phyloP scores from a whole-genome alignment of 2,113 vertebrate genomes.

The Echinops telfairi region DNA sequence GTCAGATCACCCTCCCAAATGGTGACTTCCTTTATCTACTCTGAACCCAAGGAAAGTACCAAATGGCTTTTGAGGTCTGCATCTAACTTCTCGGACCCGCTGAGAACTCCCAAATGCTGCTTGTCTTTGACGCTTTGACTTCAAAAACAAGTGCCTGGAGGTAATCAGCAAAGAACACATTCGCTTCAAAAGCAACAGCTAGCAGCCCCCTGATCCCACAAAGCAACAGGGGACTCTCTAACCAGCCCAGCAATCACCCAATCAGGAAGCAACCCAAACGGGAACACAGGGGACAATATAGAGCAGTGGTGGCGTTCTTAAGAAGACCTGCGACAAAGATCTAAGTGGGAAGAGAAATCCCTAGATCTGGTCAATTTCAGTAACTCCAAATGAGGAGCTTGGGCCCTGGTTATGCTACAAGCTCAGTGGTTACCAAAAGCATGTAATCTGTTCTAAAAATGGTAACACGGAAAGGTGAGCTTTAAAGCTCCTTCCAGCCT shows the following conservation, averaged over 20 bases:
- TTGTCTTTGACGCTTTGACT: constrained; percentile 78
- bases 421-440: neutral
- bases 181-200: constrained; percentile 63
- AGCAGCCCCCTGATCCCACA: constrained; percentile 14
- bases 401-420: neutral
- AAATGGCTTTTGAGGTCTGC: constrained; percentile 70
- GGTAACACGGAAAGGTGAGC: neutral
- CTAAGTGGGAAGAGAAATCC: constrained; percentile 28
- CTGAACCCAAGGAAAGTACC: constrained; percentile 61
- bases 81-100: constrained; percentile 24
- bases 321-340: constrained; percentile 44
- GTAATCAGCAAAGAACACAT: constrained; percentile 68
- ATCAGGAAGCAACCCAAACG: constrained; percentile 34
- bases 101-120: constrained; percentile 58
- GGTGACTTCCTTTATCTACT: constrained; percentile 61
- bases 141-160: constrained; percentile 74
- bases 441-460: constrained; percentile 50
- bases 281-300: neutral
- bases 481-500: neutral
- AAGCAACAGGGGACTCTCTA: constrained; percentile 58
- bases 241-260: neutral
- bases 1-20: constrained; percentile 58
- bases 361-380: neutral
- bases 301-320: neutral
- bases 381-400: neutral